phyloP scores from a whole-genome alignment of 2,113 vertebrate genomes.

The Carassius gibelio region DNA sequence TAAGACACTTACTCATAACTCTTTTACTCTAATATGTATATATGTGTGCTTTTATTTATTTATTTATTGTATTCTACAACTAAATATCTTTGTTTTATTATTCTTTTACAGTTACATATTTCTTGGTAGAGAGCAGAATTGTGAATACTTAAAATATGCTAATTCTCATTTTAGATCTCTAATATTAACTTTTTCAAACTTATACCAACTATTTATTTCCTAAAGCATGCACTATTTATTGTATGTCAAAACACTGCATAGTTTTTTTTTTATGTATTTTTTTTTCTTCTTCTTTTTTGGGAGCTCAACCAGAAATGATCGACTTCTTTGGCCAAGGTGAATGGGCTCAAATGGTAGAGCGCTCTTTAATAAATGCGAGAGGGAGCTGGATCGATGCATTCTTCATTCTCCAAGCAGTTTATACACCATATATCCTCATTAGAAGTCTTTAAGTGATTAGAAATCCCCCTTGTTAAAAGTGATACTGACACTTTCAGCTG shows the following conservation, averaged over 20 bases:
- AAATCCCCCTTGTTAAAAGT: background rate
- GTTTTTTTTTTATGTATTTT: too few species aligned
- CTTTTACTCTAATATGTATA: too few species aligned
- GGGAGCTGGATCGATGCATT: slow-evolving; percentile 70
- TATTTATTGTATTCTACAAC: background rate
- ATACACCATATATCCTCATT: too few species aligned
- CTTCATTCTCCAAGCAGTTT: slow-evolving; percentile 61
- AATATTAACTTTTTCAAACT: too few species aligned
- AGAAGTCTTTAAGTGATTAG: too few species aligned
- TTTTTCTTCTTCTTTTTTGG: too few species aligned
- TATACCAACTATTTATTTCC: too few species aligned
- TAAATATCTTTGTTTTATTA: background rate
- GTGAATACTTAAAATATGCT: background rate
- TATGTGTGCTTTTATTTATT: too few species aligned
- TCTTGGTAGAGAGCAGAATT: background rate
- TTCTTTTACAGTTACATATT: background rate
- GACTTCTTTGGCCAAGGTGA: slow-evolving; percentile 47
- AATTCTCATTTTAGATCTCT: too few species aligned
- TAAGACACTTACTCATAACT: too few species aligned
- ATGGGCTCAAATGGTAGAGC: slow-evolving; percentile 77
- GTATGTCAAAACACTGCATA: too few species aligned
- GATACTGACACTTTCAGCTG: background rate
- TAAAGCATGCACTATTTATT: too few species aligned
- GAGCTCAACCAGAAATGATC: background rate
- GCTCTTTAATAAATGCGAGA: slow-evolving; percentile 47